These are phyloP conservation scores for Prunella strophiata DNA, from an alignment of 2,797 vertebrate species.

Conservation along the genomic window DNA sequence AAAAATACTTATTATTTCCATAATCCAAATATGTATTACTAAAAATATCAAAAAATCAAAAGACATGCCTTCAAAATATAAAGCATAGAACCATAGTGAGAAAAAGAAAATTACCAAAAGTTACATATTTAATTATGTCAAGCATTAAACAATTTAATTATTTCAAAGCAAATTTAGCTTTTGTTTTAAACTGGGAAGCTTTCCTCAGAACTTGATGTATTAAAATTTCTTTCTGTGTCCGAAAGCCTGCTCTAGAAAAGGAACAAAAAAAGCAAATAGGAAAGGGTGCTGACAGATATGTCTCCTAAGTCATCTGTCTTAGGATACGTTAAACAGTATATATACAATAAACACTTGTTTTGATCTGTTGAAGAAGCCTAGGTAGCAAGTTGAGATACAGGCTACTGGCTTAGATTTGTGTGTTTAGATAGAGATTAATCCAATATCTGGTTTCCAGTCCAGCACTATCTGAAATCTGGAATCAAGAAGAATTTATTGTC, in stretches of 20 bases:
- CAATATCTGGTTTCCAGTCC: neutral
- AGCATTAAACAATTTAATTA: neutral
- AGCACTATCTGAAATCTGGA: neutral
- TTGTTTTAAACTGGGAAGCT: neutral
- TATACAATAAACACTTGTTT: neutral
- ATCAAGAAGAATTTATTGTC: neutral
- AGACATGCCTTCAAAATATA: neutral
- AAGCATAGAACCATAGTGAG: neutral
- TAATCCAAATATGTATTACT: neutral
- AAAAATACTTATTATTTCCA: neutral
- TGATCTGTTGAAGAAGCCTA: neutral
- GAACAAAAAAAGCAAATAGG: neutral
- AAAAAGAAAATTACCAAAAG: neutral
- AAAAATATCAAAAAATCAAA: neutral
- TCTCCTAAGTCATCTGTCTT: neutral
- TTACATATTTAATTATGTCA: neutral
- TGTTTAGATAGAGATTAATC: neutral
- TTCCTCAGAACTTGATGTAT: neutral
- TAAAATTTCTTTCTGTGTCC: neutral
- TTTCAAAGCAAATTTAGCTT: neutral
- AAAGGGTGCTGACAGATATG: neutral
- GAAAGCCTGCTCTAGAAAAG: neutral
- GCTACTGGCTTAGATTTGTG: neutral
- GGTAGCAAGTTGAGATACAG: neutral
- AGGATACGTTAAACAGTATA: neutral